phyloP scores from a whole-genome alignment of 2,797 vertebrate species.

The Lophura swinhoii region DNA sequence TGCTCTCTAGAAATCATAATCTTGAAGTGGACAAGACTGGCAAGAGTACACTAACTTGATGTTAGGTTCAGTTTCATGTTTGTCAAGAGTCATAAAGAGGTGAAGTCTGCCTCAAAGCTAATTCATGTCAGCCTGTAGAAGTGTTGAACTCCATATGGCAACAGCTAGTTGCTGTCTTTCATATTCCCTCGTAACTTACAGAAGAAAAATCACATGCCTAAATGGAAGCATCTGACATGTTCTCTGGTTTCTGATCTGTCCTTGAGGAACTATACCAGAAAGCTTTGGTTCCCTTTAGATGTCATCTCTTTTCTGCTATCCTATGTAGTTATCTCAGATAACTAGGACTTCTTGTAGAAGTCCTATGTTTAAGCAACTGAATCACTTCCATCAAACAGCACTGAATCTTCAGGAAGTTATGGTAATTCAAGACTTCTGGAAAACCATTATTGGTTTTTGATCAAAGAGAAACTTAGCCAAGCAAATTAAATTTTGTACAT shows the following conservation, averaged over 20 bases:
- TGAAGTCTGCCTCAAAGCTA: neutral
- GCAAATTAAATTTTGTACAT: neutral
- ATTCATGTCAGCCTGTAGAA: neutral
- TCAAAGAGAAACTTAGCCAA: neutral
- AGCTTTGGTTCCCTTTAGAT: neutral
- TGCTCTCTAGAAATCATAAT: neutral
- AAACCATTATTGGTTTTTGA: neutral
- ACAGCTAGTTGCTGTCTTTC: neutral
- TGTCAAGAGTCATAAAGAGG: neutral
- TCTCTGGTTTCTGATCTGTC: neutral
- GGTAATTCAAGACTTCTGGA: neutral
- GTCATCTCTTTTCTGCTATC: neutral
- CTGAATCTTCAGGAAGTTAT: neutral
- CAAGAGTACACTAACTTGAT: neutral
- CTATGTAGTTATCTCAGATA: neutral
- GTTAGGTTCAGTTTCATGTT: neutral
- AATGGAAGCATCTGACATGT: neutral
- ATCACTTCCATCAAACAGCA: neutral
- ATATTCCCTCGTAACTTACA: neutral
- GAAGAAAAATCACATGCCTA: neutral
- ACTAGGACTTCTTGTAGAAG: neutral
- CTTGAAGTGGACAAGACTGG: neutral
- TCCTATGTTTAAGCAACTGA: neutral
- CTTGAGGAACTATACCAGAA: neutral
- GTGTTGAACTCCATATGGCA: neutral